Percentiles rank a stretch among this genome's conserved stretches.
Evolutionary conservation across 2,113 vertebrate genomes (phyloP).

Genomic region (Gymnorhina tibicen): DNA sequence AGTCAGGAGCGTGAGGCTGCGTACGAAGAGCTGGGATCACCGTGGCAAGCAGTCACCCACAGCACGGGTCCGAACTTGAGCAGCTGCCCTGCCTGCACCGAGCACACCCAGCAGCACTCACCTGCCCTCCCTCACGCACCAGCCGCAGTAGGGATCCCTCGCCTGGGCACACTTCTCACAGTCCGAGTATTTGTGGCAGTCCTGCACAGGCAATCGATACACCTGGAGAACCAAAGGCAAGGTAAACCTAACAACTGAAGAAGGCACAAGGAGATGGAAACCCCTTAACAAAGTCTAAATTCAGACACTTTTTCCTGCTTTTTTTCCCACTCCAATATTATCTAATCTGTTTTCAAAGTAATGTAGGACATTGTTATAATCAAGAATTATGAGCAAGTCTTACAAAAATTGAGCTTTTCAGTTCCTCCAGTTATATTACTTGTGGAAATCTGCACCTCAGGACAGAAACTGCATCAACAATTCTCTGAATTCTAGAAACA

Average conservation of each 20-base stretch:
- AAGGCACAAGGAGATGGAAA: background rate
- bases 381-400: background rate
- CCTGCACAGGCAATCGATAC: slow-evolving; percentile 83
- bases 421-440: background rate
- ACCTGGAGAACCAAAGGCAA: slow-evolving; percentile 52
- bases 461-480: background rate
- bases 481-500: background rate
- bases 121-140: slow-evolving; percentile 90
- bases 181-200: slow-evolving; percentile 77
- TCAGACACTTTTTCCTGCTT: background rate
- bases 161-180: slow-evolving; percentile 80
- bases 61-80: rapidly evolving
- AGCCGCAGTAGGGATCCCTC: slow-evolving; percentile 92
- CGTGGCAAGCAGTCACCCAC: rapidly evolving
- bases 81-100: background rate
- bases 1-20: background rate
- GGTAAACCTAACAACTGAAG: background rate
- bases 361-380: background rate
- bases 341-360: background rate
- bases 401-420: background rate
- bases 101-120: slow-evolving; percentile 36
- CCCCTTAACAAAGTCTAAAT: background rate
- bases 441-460: background rate
- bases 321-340: background rate
- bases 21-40: background rate